These are phyloP conservation scores for Scarus forsteni DNA, from an alignment of 2,797 vertebrate genomes.

Conservation along the genomic window DNA sequence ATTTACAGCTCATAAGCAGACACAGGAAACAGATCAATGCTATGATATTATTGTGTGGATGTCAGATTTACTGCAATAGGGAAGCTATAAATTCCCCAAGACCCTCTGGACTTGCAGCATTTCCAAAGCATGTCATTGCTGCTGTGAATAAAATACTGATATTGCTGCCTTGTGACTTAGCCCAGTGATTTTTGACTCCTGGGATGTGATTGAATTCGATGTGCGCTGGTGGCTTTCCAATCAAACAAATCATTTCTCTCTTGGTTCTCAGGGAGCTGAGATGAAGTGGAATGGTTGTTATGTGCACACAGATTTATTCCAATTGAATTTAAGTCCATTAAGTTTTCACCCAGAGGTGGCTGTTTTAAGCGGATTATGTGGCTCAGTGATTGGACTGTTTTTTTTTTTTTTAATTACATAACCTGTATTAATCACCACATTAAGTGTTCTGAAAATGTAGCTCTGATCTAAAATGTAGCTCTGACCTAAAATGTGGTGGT, in stretches of 20 bases:
- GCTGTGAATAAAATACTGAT: slow-evolving; percentile 41
- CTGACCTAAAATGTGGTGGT: too few species aligned
- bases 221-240: slow-evolving; percentile 58
- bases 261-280: slow-evolving; percentile 25
- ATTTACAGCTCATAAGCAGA: not conserved
- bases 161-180: slow-evolving; percentile 28
- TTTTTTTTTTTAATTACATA: slow-evolving; percentile 12
- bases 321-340: slow-evolving; percentile 46
- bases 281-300: slow-evolving; percentile 32
- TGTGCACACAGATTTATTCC: slow-evolving; percentile 56
- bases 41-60: slow-evolving; percentile 27
- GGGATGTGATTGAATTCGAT: slow-evolving; percentile 58
- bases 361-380: slow-evolving; percentile 34
- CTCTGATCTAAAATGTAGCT: too few species aligned
- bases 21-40: slow-evolving; percentile 18
- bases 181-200: slow-evolving; percentile 42
- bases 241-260: slow-evolving; percentile 64
- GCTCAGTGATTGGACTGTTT: slow-evolving; percentile 11
- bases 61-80: slow-evolving; percentile 24
- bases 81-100: slow-evolving; percentile 22
- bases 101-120: not conserved
- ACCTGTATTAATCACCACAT: not conserved
- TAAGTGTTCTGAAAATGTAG: too few species aligned
- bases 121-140: slow-evolving; percentile 5
- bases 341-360: slow-evolving; percentile 29